Base-by-base conservation (phyloP, 1,140 invertebrate species). In the Pollicipes pollicipes region DNA sequence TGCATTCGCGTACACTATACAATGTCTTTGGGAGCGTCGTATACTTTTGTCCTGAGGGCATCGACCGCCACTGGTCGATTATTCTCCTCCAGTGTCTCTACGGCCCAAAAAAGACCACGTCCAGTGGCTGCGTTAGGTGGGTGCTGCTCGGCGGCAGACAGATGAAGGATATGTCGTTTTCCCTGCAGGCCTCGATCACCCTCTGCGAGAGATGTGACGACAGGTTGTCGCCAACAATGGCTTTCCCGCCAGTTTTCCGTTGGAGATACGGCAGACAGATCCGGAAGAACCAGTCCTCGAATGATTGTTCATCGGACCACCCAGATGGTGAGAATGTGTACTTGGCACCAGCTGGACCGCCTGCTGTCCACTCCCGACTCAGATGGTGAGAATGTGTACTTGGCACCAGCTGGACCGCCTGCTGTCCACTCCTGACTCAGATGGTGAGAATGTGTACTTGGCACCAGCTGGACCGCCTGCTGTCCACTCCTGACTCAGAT, bases 181-280 rank as follows among this genome's bases (percentile, higher is more conserved):
- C 68, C 68, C 74, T 30, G 72, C 76, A 77, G 30, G 70, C 29
- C 66, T 76, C 72, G 27, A 81, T 75, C 17, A 81, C 66, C 68
- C 79, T 72, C 17, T 75, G 16, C 35, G 74, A 76, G 29, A 82
- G 74, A 75, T 82, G 81, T 21, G 76, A 77, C 24, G 72, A 73
- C 63, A 82, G 72, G 73, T 82, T 82, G 70, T 82, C 80, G 24
- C 79, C 78, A 69, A 81, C 78, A 2, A 81, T 16, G 27, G 78
- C 75, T 73, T 79, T 79, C n/a, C 31, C 72, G 63, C 79, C 79
- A 26, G 68, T 35, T 69, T 72, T 35, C 64, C 71, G 74, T 73
- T 75, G 76, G 8, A 74, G 45, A 70, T 73, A 71, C 35, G 76
- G 75, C 27, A 79, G 32, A n/a, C 75, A 27, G 29, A 72, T 67